These are phyloP conservation scores for Campoplex nolae DNA, from an alignment of 2,888 invertebrate species.

Conservation along the genomic window DNA sequence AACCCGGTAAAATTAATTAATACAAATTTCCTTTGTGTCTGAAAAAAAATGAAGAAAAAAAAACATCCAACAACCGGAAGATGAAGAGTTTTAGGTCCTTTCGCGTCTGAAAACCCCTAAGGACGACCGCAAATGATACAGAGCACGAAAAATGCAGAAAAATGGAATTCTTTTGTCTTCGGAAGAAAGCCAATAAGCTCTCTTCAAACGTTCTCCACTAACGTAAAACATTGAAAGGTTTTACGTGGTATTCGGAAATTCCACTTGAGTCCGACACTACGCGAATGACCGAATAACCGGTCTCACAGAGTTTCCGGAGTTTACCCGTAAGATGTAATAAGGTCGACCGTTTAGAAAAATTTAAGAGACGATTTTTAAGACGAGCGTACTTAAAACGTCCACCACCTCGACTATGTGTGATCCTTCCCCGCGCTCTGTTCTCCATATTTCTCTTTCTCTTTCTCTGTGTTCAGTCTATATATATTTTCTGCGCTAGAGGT, in stretches of 20 bases:
- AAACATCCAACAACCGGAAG: neutral
- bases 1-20: neutral
- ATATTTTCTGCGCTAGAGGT: constrained; percentile 43
- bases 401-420: constrained; percentile 34
- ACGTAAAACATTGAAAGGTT: constrained; percentile 46
- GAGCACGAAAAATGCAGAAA: constrained; percentile 1
- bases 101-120: neutral
- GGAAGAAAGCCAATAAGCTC: neutral
- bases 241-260: constrained; percentile 31
- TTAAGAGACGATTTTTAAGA: constrained; percentile 54
- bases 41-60: neutral
- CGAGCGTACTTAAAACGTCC: constrained; percentile 52
- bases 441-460: constrained; percentile 12
- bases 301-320: constrained; percentile 36
- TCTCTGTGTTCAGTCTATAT: constrained; percentile 4
- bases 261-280: neutral
- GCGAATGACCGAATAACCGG: neutral
- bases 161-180: constrained; percentile 35
- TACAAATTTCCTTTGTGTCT: neutral
- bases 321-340: constrained; percentile 42
- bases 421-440: constrained; percentile 10
- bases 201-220: constrained; percentile 12
- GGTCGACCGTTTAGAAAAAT: constrained; percentile 45
- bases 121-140: constrained; percentile 9
- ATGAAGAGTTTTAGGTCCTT: neutral